Percentiles rank a stretch among this genome's conserved stretches.
Evolutionary conservation across 2,888 invertebrate genomes (phyloP).

Genomic region (Sarcophaga carnaria): DNA sequence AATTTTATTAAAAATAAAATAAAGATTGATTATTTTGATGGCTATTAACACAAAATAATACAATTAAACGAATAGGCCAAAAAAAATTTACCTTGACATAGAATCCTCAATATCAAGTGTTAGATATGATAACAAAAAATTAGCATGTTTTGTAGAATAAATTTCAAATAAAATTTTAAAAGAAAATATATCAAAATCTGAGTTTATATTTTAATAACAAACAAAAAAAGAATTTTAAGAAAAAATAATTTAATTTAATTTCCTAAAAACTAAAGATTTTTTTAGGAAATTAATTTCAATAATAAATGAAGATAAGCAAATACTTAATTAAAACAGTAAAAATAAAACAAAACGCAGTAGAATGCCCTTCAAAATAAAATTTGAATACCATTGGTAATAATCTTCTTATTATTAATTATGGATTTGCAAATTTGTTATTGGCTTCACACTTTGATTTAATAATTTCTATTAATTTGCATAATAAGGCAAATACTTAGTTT

Average conservation of each 20-base stretch:
- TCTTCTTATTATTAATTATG: not conserved
- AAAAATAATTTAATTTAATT: no score
- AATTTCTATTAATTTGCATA: no score
- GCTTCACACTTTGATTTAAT: no score
- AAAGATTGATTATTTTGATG: not conserved
- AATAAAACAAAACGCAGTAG: not conserved
- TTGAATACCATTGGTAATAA: constrained; percentile 4
- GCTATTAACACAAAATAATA: not conserved
- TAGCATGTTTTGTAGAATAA: not conserved
- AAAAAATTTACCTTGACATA: constrained; percentile 13
- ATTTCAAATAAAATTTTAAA: not conserved
- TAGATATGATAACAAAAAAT: not conserved
- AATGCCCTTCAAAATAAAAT: constrained; percentile 28
- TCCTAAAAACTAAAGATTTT: not conserved
- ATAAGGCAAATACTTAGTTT: no score
- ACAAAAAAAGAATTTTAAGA: not conserved
- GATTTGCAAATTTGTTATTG: no score
- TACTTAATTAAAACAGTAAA: no score
- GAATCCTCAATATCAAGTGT: not conserved
- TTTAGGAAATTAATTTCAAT: no score
- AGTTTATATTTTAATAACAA: not conserved
- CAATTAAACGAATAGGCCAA: not conserved
- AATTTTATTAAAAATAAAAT: not conserved
- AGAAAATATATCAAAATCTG: not conserved
- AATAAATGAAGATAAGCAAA: no score